phyloP scores from a whole-genome alignment of 2,888 invertebrate genomes.

The Glaucopsyche alexis region DNA sequence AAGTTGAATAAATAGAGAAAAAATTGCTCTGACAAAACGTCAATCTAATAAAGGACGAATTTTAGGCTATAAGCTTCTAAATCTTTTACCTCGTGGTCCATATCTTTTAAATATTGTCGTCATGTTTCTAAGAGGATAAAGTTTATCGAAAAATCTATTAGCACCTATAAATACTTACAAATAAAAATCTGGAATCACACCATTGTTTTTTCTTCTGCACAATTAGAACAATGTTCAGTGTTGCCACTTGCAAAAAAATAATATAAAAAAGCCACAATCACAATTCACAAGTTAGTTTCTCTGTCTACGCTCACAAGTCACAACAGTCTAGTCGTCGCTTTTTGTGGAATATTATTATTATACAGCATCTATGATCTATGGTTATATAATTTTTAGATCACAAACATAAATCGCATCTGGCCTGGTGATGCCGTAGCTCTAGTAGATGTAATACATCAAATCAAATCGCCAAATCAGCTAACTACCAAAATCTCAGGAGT shows the following conservation, averaged over 20 bases:
- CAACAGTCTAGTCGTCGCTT: no score
- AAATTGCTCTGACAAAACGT: constrained; percentile 74
- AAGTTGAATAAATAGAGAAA: constrained; percentile 74
- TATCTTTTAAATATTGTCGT: constrained; percentile 52
- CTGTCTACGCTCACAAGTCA: no score
- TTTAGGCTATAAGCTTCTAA: constrained; percentile 45
- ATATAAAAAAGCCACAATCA: background rate
- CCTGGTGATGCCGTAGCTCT: no score
- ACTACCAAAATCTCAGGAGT: no score
- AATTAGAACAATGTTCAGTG: constrained; percentile 69
- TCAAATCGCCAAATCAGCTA: no score
- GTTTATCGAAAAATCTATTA: constrained; percentile 66
- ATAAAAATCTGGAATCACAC: constrained; percentile 81
- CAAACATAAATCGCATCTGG: no score
- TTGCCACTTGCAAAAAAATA: constrained; percentile 50
- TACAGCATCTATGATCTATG: no score
- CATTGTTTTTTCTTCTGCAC: constrained; percentile 80
- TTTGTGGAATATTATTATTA: no score
- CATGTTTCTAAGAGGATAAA: constrained; percentile 57
- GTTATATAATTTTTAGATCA: background rate
- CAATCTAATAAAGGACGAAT: constrained; percentile 54
- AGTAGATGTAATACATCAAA: no score
- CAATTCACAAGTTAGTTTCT: no score
- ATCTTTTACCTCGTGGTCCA: constrained; percentile 59
- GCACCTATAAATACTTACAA: constrained; percentile 80